These are phyloP conservation scores for Allolobophora icterica DNA, from an alignment of 2,888 invertebrate genomes.

Conservation along the genomic window DNA sequence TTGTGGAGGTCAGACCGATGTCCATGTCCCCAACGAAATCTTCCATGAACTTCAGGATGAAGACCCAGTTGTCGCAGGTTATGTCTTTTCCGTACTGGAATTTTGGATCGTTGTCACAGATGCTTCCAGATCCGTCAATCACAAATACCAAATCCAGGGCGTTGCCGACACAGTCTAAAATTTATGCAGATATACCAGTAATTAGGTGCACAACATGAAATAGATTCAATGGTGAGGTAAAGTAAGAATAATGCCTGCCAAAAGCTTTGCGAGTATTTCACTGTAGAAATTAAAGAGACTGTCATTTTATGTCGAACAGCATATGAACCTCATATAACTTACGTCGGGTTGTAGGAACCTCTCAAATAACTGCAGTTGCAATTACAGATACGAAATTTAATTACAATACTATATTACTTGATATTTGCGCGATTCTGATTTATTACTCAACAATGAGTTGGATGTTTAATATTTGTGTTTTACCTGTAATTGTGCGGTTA, in stretches of 20 bases:
- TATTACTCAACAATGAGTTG: background rate
- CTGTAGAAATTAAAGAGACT: too few relatives aligned
- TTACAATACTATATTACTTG: too few relatives aligned
- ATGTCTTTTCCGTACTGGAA: constrained; percentile 35
- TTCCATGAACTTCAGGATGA: constrained; percentile 18
- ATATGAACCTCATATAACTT: background rate
- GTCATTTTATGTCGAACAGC: background rate
- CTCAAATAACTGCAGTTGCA: too few relatives aligned
- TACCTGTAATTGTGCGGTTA: background rate
- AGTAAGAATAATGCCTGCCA: background rate
- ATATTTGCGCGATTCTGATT: too few relatives aligned
- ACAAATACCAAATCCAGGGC: constrained; percentile 36
- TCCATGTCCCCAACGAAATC: background rate
- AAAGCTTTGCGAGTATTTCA: background rate
- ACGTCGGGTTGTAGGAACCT: too few relatives aligned
- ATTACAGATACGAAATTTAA: too few relatives aligned
- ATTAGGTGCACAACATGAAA: background rate
- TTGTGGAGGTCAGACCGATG: background rate
- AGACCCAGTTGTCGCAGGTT: constrained; percentile 37
- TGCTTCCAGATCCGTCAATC: constrained; percentile 38
- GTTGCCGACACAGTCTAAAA: background rate
- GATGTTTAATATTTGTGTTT: background rate
- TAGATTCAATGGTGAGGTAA: background rate
- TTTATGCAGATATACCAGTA: background rate
- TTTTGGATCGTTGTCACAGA: constrained; percentile 37